Base-by-base conservation (phyloP, 2,888 invertebrate species). In the Spodoptera picta region DNA sequence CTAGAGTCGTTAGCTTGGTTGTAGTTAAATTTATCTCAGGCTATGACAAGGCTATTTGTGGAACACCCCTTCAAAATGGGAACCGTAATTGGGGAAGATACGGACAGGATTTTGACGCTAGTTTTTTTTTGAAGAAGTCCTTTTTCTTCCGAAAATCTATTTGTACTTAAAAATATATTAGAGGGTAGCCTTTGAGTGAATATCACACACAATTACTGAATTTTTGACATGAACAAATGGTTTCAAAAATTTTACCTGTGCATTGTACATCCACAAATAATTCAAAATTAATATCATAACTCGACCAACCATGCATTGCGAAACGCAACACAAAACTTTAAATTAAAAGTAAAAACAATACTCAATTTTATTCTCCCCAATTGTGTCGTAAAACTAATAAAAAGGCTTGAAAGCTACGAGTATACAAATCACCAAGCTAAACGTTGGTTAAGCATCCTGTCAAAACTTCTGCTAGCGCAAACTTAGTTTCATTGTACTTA, bases 381-480 rank as follows among this genome's bases (percentile, higher is more conserved):
- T 36, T 36, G 9, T 36, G 6, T 9, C 36, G 4, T 36, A 36
- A 57, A 60, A n/a, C 4, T 3, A 43, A 12, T 10, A 43, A 41
- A 46, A 23, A 53, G 50, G 42, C 36, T 31, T 24, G 11, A 9
- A 23, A 68, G 11, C 31, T 44, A 7, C 41, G 49, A 36, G 36
- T 36, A 54, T 55, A 74, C 64, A 71, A 69, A 74, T 71, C 59
- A 56, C 59, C 1, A 23, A 24, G 7, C 27, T 64, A 69, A 71
- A 56, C 47, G 59, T 60, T 36, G 57, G 50, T 62, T 69, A 69
- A 71, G 75, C 49, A 45, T 53, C 44, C 70, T 53, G 75, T 69
- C 70, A 73, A 57, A 70, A 73, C 62, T 68, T 59, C 52, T 52
- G 64, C 74, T 51, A 70, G 69, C 69, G 47, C 47, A 63, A 71